Percentiles rank a stretch among this genome's conserved stretches.
Evolutionary conservation across 2,888 invertebrate species (phyloP).

Genomic region (Cinara cedri): DNA sequence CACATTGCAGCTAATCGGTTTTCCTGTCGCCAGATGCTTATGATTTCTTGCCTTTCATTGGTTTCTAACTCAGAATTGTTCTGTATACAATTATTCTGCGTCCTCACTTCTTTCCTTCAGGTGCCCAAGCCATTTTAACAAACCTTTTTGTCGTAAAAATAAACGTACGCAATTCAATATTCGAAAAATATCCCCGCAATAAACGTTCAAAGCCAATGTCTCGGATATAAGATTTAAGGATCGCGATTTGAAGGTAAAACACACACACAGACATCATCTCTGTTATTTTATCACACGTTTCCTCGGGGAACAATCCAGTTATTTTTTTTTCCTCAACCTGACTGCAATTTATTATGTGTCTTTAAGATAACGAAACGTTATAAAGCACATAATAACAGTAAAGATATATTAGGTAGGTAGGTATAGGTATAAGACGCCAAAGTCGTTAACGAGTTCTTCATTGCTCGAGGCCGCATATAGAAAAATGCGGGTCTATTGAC

Average conservation of each 20-base stretch:
- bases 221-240: background rate
- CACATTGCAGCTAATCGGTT: no score
- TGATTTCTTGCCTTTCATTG: no score
- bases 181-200: no score
- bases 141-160: background rate
- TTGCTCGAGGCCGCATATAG: constrained; percentile 2
- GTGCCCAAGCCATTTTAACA: background rate
- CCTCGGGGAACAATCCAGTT: constrained; percentile 7
- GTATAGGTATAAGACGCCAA: background rate
- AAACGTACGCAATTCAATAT: no score
- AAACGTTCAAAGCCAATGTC: background rate
- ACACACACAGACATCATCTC: background rate
- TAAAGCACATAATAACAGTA: constrained; percentile 33
- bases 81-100: no score
- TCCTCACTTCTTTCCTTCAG: no score
- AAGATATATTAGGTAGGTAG: background rate
- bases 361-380: constrained; percentile 21
- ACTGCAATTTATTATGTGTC: background rate
- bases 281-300: constrained; percentile 16
- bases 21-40: no score
- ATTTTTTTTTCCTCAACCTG: constrained; percentile 12
- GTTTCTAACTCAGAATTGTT: no score
- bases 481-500: constrained; percentile 41
- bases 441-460: constrained; percentile 41
- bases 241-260: background rate